Evolutionary conservation across 2,888 invertebrate species (phyloP).

Genomic region (Theristus sp.): DNA sequence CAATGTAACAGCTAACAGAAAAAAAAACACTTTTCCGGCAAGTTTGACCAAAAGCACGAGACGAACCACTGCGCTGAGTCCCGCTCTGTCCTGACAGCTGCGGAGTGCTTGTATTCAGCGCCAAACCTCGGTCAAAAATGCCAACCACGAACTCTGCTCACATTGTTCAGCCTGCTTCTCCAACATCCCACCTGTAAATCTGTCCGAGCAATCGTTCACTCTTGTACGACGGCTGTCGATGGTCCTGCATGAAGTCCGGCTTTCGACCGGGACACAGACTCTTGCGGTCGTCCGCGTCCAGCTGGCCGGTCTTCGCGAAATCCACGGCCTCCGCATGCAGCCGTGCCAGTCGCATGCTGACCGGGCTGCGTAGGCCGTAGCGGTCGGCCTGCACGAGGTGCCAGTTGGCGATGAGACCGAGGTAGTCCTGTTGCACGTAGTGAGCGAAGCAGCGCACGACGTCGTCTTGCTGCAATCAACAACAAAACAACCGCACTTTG

Average conservation of each 20-base stretch:
- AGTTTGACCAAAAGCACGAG: no score
- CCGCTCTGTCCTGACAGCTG: no score
- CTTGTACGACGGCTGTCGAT: constrained; percentile 16
- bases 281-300: constrained; percentile 9
- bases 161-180: no score
- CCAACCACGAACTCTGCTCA: no score
- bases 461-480: constrained; percentile 9
- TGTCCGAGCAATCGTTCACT: constrained; percentile 21
- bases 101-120: no score
- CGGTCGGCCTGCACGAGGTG: constrained; percentile 27
- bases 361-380: constrained; percentile 17
- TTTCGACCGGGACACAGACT: constrained; percentile 4
- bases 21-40: no score
- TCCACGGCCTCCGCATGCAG: constrained; percentile 27
- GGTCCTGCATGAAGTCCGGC: no score
- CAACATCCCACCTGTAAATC: constrained; percentile 21
- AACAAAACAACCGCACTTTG: no score
- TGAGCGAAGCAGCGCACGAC: constrained; percentile 24
- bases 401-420: constrained; percentile 25
- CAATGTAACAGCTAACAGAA: no score
- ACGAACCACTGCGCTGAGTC: no score
- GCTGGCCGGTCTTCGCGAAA: constrained; percentile 26
- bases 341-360: constrained; percentile 17
- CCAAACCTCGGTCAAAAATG: no score
- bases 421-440: constrained; percentile 26